phyloP scores from a whole-genome alignment of 2,797 vertebrate genomes.

The Myioborus miniatus region DNA sequence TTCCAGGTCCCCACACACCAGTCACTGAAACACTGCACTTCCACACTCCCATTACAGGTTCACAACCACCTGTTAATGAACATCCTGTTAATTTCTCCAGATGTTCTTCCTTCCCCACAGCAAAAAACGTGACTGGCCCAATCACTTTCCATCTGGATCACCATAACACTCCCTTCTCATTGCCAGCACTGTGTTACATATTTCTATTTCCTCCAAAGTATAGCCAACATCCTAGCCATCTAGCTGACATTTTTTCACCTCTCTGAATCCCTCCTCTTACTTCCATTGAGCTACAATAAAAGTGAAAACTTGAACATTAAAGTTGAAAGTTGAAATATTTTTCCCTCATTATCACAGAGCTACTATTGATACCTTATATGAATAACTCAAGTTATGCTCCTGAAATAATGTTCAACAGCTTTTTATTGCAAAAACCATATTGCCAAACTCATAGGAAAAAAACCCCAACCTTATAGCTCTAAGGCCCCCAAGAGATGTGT shows the following conservation, averaged over 20 bases:
- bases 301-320: not conserved
- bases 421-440: not conserved
- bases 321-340: not conserved
- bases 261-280: not conserved
- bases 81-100: not conserved
- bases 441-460: not conserved
- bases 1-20: not conserved
- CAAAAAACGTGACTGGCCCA: not conserved
- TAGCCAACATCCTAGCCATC: not conserved
- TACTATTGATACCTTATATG: not conserved
- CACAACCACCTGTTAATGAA: not conserved
- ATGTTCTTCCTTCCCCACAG: not conserved
- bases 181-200: not conserved
- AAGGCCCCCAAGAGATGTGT: not conserved
- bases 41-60: not conserved
- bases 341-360: not conserved
- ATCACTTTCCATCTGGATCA: not conserved
- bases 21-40: not conserved
- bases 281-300: not conserved
- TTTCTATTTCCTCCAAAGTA: not conserved
- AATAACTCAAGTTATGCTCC: not conserved
- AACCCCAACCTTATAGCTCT: rapidly evolving
- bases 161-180: not conserved
- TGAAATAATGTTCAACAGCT: not conserved
- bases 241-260: not conserved